These are phyloP conservation scores for Caenorhabditis afra DNA, from an alignment of 2,888 invertebrate species.

Conservation along the genomic window DNA sequence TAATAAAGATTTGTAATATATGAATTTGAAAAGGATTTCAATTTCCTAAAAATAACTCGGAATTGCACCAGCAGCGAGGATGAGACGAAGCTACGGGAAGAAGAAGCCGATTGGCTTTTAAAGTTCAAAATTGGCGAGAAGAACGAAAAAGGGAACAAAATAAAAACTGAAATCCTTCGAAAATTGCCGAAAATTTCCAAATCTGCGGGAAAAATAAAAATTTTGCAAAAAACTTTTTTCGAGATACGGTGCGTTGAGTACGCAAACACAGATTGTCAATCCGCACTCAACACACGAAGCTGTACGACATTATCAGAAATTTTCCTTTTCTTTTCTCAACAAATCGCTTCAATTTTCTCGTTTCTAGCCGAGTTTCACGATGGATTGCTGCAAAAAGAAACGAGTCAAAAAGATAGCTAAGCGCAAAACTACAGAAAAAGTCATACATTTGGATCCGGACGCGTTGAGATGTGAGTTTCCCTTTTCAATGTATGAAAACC, in stretches of 20 bases:
- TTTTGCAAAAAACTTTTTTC: background rate
- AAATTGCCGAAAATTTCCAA: constrained; percentile 7
- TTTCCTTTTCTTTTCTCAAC: background rate
- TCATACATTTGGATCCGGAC: constrained; percentile 40
- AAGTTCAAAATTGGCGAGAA: no score
- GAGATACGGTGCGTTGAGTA: constrained; percentile 30
- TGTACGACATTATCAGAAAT: constrained; percentile 26
- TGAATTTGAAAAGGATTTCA: background rate
- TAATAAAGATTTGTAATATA: constrained; percentile 9
- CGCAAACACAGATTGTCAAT: constrained; percentile 36
- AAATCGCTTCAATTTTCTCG: background rate
- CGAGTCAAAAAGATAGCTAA: constrained; percentile 31
- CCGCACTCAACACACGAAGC: background rate
- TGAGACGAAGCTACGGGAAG: no score
- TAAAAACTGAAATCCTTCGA: background rate
- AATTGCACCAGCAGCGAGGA: no score
- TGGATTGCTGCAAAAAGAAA: constrained; percentile 45
- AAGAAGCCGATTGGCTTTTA: no score
- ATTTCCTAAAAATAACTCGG: no score
- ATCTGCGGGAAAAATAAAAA: background rate
- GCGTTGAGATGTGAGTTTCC: constrained; percentile 41
- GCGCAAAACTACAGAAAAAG: constrained; percentile 28
- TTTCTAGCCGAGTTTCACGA: background rate
- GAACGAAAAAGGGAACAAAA: no score
- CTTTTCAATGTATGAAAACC: no score